phyloP scores from a whole-genome alignment of 2,113 vertebrate genomes.

The Macquaria australasica region DNA sequence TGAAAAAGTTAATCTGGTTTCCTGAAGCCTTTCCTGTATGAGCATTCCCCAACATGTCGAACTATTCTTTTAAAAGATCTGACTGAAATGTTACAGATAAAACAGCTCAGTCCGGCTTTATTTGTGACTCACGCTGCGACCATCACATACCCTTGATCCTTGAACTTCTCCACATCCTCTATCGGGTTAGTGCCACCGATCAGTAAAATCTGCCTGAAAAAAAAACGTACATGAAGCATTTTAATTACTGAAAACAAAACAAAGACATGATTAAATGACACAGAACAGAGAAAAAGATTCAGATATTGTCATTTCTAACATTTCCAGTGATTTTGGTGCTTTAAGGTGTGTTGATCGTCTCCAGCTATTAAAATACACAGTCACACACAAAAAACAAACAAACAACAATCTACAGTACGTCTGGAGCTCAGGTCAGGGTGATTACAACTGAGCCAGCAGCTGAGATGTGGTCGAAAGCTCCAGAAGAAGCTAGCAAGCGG shows the following conservation, averaged over 20 bases:
- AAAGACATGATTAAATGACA: neutral
- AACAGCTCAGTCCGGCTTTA: no score
- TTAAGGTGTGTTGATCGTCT: no score
- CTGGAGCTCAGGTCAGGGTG: no score
- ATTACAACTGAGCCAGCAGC: neutral
- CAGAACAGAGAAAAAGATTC: neutral
- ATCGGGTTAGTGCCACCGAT: constrained; percentile 96
- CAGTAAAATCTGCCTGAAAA: constrained; percentile 92
- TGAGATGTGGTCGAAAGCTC: neutral
- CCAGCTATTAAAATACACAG: no score
- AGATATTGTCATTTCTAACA: neutral
- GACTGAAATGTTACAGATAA: no score
- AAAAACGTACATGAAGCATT: neutral
- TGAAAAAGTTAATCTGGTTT: neutral
- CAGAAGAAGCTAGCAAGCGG: neutral
- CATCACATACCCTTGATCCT: constrained; percentile 87
- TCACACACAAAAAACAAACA: no score
- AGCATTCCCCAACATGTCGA: no score
- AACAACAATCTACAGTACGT: no score
- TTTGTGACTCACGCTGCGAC: no score
- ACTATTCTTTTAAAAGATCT: no score
- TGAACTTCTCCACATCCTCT: constrained; percentile 94
- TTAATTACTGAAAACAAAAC: neutral
- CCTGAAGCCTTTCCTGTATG: no score
- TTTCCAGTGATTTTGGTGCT: no score